Base-by-base conservation (phyloP, 2,888 invertebrate genomes). In the Xiphydria camelus region DNA sequence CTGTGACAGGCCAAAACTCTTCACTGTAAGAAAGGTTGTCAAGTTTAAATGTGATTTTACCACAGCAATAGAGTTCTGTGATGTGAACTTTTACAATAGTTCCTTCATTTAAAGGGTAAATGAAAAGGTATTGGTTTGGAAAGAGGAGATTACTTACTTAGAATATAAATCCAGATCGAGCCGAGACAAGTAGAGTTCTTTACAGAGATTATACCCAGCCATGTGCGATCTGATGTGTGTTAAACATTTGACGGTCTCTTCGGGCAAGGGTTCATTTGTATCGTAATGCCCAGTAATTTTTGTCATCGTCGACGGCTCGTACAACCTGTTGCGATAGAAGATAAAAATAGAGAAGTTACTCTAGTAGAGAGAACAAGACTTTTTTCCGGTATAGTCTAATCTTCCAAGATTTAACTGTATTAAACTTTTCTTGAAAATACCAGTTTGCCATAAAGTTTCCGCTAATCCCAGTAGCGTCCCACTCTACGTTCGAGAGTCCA, bases 401-500 rank as follows among this genome's bases (percentile, higher is more conserved):
- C n/a, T n/a, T n/a, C n/a, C n/a, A n/a, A n/a, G n/a, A n/a, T n/a
- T n/a, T n/a, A n/a, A n/a, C n/a, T n/a, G n/a, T n/a, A n/a, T n/a
- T n/a, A n/a, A n/a, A n/a, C n/a, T n/a, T n/a, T n/a, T n/a, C n/a
- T n/a, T n/a, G n/a, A n/a, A n/a, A n/a, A n/a, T 59, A 78, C 86
- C 91, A 93, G 67, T 88, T 86, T 0, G 83, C 80, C 83, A 97
- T 83, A 41, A 97, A 89, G 60, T 90, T 82, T 1, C 91, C 87
- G 49, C 89, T 87, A 1, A 94, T 84, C 67, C 89, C 88, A 0
- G 90, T 87, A 1, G 92, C 90, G 75, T 98, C 98, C 93, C 94
- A 94, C 78, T 97, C 97, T 1, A 96, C 83, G 70, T 91, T 91
- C 0, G 87, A 87, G 15, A 89, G 77, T 0, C 95, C 95, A 2